Percentiles rank a stretch among this genome's conserved stretches.
Conservation (phyloP, 2,113 vertebrate species). For the Microtus oregoni region DNA sequence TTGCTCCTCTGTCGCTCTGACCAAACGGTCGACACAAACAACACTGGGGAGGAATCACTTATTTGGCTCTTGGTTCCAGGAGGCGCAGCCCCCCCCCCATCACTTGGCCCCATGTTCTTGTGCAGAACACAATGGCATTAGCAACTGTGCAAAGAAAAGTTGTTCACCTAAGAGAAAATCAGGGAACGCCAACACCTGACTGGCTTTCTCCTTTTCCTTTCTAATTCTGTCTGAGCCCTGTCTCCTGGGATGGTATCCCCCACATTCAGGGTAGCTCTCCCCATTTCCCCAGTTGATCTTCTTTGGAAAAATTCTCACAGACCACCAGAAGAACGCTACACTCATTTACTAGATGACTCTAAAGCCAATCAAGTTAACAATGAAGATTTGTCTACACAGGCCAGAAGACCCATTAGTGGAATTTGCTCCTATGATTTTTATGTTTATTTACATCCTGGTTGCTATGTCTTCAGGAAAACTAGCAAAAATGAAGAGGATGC, state of each 20-base stretch:
- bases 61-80: background rate
- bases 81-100: background rate
- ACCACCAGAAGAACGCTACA: background rate
- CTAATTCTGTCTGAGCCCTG: background rate
- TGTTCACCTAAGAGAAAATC: background rate
- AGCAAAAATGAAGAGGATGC: background rate
- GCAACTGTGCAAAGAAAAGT: background rate
- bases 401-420: background rate
- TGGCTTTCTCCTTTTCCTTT: background rate
- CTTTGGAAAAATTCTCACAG: background rate
- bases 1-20: background rate
- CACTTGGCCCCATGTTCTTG: background rate
- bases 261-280: background rate
- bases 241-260: background rate
- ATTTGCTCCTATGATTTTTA: background rate
- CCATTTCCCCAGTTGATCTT: background rate
- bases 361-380: background rate
- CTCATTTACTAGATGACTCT: background rate
- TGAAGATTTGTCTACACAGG: background rate
- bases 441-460: background rate
- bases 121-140: background rate
- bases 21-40: background rate
- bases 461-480: background rate
- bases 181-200: background rate
- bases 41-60: background rate